Evolutionary conservation across 2,888 invertebrate species (phyloP).

Genomic region (Melinaea menophilus): DNA sequence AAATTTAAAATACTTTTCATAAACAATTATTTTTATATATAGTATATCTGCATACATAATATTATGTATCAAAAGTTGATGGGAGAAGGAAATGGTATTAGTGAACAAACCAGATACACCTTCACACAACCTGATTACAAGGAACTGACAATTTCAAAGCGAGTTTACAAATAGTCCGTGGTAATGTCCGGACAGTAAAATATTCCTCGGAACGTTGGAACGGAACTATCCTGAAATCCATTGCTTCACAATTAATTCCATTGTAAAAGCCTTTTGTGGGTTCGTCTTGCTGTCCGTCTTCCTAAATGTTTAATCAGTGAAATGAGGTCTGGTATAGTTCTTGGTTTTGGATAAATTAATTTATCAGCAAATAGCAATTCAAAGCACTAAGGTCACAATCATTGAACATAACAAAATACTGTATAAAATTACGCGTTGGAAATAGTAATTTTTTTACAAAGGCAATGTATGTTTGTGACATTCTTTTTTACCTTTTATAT

Average conservation of each 20-base stretch:
- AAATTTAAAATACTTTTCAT: too few species aligned
- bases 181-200: slow-evolving; percentile 28
- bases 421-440: too few species aligned
- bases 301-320: slow-evolving; percentile 16
- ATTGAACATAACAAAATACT: too few species aligned
- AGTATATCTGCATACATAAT: too few species aligned
- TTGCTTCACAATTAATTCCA: slow-evolving; percentile 27
- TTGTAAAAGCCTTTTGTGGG: slow-evolving; percentile 20
- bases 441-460: too few species aligned
- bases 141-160: slow-evolving; percentile 22
- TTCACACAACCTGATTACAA: slow-evolving; percentile 9
- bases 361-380: slow-evolving; percentile 5
- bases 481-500: too few species aligned
- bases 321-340: slow-evolving; percentile 10
- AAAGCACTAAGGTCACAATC: neutral
- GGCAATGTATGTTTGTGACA: too few species aligned
- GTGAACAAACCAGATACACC: neutral
- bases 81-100: neutral
- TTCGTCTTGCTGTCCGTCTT: slow-evolving; percentile 15
- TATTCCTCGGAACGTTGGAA: slow-evolving; percentile 23
- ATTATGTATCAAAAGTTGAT: neutral
- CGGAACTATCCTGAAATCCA: slow-evolving; percentile 26
- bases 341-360: slow-evolving; percentile 5
- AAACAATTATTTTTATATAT: too few species aligned
- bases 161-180: slow-evolving; percentile 29